These are phyloP conservation scores for Himalopsyche phryganea DNA, from an alignment of 1,140 invertebrate genomes.

Conservation along the genomic window DNA sequence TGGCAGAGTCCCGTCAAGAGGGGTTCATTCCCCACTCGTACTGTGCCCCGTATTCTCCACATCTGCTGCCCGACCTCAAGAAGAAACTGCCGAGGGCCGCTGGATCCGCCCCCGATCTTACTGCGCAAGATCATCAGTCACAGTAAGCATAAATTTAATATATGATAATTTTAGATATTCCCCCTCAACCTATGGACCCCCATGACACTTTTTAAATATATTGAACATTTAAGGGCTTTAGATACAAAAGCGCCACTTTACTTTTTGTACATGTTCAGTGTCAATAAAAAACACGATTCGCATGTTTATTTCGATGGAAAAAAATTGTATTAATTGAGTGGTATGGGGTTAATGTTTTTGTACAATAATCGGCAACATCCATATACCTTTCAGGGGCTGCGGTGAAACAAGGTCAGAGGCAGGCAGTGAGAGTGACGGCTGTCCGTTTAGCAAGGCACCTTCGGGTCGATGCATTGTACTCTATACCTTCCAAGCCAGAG, in stretches of 20 bases:
- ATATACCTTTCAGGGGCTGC: slow-evolving; percentile 46
- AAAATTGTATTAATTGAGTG: too few relatives aligned
- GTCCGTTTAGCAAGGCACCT: slow-evolving; percentile 89
- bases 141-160: slow-evolving; percentile 40
- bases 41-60: slow-evolving; percentile 74
- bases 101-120: slow-evolving; percentile 49
- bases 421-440: slow-evolving; percentile 53
- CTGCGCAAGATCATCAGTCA: slow-evolving; percentile 53
- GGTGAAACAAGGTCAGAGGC: slow-evolving; percentile 56
- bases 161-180: background rate
- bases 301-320: too few relatives aligned
- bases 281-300: too few relatives aligned
- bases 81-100: slow-evolving; percentile 76
- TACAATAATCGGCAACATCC: too few relatives aligned
- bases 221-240: too few relatives aligned
- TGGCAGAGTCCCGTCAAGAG: slow-evolving; percentile 81
- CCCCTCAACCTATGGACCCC: too few relatives aligned
- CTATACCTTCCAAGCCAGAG: slow-evolving; percentile 87
- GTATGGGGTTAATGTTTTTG: too few relatives aligned
- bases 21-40: slow-evolving; percentile 94
- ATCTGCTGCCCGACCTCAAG: slow-evolving; percentile 73
- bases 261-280: too few relatives aligned
- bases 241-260: too few relatives aligned
- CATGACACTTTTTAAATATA: too few relatives aligned
- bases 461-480: slow-evolving; percentile 87